Evolutionary conservation across 2,888 invertebrate genomes (phyloP), one percentile per base, ranked within the genome.

Genomic region (Heliconius ethilla): DNA sequence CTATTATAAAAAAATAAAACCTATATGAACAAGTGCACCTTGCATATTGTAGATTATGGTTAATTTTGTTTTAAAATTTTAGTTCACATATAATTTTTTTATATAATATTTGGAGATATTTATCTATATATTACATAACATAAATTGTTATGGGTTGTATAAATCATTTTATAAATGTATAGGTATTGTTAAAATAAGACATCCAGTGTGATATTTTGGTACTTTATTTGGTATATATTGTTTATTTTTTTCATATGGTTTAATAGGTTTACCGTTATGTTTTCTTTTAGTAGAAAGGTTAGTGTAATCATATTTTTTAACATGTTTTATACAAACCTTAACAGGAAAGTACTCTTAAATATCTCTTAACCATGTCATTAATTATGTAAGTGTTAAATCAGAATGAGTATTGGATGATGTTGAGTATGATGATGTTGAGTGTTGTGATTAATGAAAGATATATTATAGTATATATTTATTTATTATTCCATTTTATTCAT

Each of bases 11-110:
- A 40, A 25, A 27, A 55, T 63, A 69, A 63, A 51, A 65, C 10
- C 37, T 72, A 45, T 51, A 25, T 37, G 29, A 72, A 73, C n/a
- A 4, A 76, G 27, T 76, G 76, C 76, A 78, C 73, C 63, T 74
- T 55, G 62, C 69, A 76, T 59, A 77, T 73, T 79, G 75, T 73
- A 79, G 65, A 75, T 72, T 33, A 37, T 40, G 55, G 22, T 29
- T 79, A 63, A 69, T 65, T 73, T 76, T 79, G 55, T 77, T 76
- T 77, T 79, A 66, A 59, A 59, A 77, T 74, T 66, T 73, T 73
- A 63, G 59, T 74, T 74, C 7, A 74, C 25, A 37, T 55, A n/a
- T 51, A 29, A n/a, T 75, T 27, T 65, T 66, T 40, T 55, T 51
- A 67, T 22, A n/a, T 55, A 74, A 69, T 29, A 65, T 18, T 59